Evolutionary conservation across 2,797 vertebrate species (phyloP), one percentile per base, ranked within the genome.

Genomic region (Microctenopoma lineatum): DNA sequence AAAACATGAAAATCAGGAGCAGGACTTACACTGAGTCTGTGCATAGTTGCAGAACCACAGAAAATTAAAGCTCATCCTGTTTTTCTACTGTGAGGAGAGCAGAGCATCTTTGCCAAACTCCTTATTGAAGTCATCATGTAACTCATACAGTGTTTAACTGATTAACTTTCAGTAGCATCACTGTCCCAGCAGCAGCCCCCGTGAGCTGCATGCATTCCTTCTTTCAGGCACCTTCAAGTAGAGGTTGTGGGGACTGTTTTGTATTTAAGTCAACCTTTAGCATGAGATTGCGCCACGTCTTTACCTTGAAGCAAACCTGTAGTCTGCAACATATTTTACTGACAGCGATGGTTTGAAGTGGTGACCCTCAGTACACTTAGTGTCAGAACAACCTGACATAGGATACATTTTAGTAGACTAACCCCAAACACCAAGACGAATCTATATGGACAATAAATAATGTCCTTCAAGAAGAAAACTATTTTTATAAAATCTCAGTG

Each of bases 121-220:
- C 67, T 87, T 77, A 93, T 90, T 92, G 51, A 86, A 92, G 84
- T 73, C 92, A 92, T 87, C 85, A 84, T 52, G 77, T 48, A 61
- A 16, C 64, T 85, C 72, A 79, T 85, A 53, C 57, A 72, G 60
- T 83, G 77, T 81, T 77, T 69, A 84, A 87, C 48, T 74, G 59
- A 25, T 80, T 75, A 73, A 85, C 79, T 73, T 57, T 67, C 42
- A 51, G 57, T 3, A 6, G n/a, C 42, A 42, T 55, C 32, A 41
- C 36, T 62, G 39, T 57, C 10, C 3, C 13, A 7, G 48, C 21
- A n/a, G 38, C 21, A 41, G 5, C 32, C 4, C 6, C 6, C 13
- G 42, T 9, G 46, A 62, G 10, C 21, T 21, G n/a, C 29, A 10
- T 50, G 4, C 44, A 54, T 64, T 36, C 15, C 41, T 56, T 53